phyloP scores from a whole-genome alignment of 2,797 vertebrate genomes.

The Anguilla megastoma region DNA sequence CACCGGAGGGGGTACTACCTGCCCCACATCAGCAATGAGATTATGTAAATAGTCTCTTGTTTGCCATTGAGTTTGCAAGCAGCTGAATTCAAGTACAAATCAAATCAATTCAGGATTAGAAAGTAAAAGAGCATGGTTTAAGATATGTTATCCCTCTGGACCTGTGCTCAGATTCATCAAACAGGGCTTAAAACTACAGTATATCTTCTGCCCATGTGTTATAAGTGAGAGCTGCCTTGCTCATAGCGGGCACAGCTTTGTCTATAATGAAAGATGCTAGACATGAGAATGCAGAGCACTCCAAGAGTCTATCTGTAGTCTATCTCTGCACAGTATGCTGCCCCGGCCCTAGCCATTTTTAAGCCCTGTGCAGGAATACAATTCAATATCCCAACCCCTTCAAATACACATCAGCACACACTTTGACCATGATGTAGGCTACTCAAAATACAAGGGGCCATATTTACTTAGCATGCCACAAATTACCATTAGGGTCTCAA shows the following conservation, averaged over 20 bases:
- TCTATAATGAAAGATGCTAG: neutral
- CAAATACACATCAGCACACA: no score
- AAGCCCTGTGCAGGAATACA: no score
- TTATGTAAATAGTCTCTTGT: conserved; percentile 83
- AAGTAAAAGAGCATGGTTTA: conserved; percentile 85
- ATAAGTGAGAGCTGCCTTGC: conserved; percentile 35
- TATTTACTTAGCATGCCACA: no score
- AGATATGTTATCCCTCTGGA: conserved; percentile 85
- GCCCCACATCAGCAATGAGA: conserved; percentile 79
- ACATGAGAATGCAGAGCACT: neutral
- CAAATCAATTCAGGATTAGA: conserved; percentile 86
- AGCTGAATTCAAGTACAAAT: conserved; percentile 84
- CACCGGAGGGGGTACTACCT: conserved; percentile 78
- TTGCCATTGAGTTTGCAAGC: conserved; percentile 82
- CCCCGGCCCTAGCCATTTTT: no score
- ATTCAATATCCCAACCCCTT: no score
- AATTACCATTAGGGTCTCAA: no score
- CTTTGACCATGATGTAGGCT: no score
- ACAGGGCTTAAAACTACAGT: conserved; percentile 81
- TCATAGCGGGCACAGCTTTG: neutral
- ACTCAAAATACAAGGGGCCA: no score
- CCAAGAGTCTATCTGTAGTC: neutral
- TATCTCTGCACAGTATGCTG: no score
- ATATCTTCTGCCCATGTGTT: conserved; percentile 79
- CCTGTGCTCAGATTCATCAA: conserved; percentile 84